Evolutionary conservation across 2,888 invertebrate genomes (phyloP), one percentile per base, ranked within the genome.

Genomic region (Sepiola atlantica): DNA sequence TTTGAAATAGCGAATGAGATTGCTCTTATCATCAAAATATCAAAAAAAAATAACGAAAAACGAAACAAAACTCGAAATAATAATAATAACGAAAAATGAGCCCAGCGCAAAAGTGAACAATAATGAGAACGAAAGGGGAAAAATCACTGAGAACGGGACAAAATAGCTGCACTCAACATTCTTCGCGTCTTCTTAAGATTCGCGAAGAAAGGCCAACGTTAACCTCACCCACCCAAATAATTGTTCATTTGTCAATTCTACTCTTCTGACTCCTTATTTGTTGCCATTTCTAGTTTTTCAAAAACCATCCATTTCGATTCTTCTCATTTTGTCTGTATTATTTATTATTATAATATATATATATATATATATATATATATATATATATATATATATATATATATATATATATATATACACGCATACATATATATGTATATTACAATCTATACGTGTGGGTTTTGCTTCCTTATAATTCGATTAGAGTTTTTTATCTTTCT

Each of bases 141-240:
- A n/a, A 77, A 77, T 32, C 77, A 12, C n/a, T 14, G 32, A 77
- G n/a, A 77, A 77, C n/a, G 16, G 77, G 77, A 77, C 77, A 77
- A 77, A 77, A 77, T 77, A 77, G 77, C 77, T 77, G 77, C 77
- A 77, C 77, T 77, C 77, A 77, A 77, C 77, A 77, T 77, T 77
- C 77, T 77, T 77, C 4, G 77, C n/a, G 10, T 77, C n/a, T n/a
- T 77, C n/a, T n/a, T n/a, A 77, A 77, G 77, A 77, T 77, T 77
- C 77, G n/a, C 32, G 77, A 77, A 77, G 77, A 77, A 77, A 77
- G 77, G n/a, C 4, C n/a, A 77, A 77, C 77, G 77, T 77, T 77
- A 77, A 77, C 77, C n/a, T 77, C n/a, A 77, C 77, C n/a, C 77
- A 77, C n/a, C 77, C 77, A 77, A 32, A 77, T 77, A 77, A 77